These are phyloP conservation scores for Bovichtus variegatus DNA, from an alignment of 2,797 vertebrate genomes.

Conservation along the genomic window DNA sequence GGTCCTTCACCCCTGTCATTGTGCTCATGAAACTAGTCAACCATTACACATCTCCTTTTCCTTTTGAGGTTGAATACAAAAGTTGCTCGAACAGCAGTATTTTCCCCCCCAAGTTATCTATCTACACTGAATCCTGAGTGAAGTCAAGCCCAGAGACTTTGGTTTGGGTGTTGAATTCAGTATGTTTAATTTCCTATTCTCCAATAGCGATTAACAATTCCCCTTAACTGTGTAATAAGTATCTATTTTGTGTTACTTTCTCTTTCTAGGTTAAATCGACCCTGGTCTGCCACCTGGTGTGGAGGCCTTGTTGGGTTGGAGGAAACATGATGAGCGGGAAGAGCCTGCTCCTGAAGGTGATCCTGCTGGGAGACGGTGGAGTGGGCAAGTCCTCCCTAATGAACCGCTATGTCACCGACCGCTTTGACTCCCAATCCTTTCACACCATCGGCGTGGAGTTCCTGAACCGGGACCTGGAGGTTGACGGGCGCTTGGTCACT, in stretches of 20 bases:
- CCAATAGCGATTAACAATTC: neutral
- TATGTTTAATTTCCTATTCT: conserved; percentile 20
- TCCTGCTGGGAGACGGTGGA: conserved; percentile 97
- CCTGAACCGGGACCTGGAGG: conserved; percentile 96
- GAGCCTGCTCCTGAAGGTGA: conserved; percentile 95
- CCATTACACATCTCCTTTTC: conserved; percentile 40
- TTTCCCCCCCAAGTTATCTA: neutral
- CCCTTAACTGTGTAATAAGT: neutral
- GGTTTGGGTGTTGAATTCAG: neutral
- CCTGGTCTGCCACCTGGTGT: conserved; percentile 62
- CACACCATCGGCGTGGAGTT: conserved; percentile 99
- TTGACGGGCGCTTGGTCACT: conserved; percentile 95
- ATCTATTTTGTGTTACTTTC: conserved; percentile 1
- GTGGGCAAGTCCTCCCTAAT: conserved; percentile 98
- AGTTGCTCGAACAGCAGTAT: neutral
- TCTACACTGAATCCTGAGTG: neutral
- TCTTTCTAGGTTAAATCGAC: conserved; percentile 67
- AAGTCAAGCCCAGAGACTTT: neutral
- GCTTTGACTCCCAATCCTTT: conserved; percentile 97
- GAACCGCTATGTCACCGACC: conserved; percentile 99
- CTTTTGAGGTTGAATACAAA: conserved; percentile 11
- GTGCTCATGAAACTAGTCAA: conserved; percentile 56
- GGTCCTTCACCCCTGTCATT: conserved; percentile 56
- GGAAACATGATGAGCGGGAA: conserved; percentile 92
- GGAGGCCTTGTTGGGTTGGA: conserved; percentile 61